Evolutionary conservation across 1,140 invertebrate species (phyloP), one percentile per base, ranked within the genome.

Genomic region (Papilio dardanus): DNA sequence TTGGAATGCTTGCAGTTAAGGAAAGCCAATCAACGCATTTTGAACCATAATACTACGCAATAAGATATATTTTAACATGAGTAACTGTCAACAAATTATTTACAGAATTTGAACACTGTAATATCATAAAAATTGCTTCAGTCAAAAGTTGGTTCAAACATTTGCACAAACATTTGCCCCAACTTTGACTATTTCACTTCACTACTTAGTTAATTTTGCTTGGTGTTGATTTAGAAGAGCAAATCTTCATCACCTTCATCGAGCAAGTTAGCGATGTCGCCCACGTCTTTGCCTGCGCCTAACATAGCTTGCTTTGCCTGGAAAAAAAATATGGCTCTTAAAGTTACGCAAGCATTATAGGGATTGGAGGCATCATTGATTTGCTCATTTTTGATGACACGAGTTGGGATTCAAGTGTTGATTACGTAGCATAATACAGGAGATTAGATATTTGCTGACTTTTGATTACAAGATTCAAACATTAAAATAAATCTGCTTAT

Each of bases 191-290:
- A 74, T 24, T 82, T 75, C 79, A 46, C 83, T 82, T 85, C 81
- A 84, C 77, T 80, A 46, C 79, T 84, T 82, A 30, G 12, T 10
- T 58, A 73, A 24, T 5, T 73, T 33, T n/a, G 42, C 28, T 37
- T 14, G 28, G 10, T 40, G 10, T 10, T 19, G 4, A 33, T 79
- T 86, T 98, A 98, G 92, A 99, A 99, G 35, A 99, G 94, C 31
- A 99, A 93, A 94, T 99, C 98, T 86, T 99, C 98, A 88, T 99
- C 98, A 40, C 97, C 97, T 86, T 98, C 97, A 82, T 98, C 97
- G 33, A 99, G 92, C 83, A 99, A 95, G 86, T 97, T 98, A 46
- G 94, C 94, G 71, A 94, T 90, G 74, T 96, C 94, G 74, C 92
- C 88, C 8, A 94, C 86, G 78, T 95, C 94, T 24, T 89, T 88